A percentile compares a stretch with the other conserved stretches of the same genome.
These are phyloP conservation scores for Hirtodrosophila trivittata DNA, from an alignment of 2,888 invertebrate genomes.

Conservation along the genomic window DNA sequence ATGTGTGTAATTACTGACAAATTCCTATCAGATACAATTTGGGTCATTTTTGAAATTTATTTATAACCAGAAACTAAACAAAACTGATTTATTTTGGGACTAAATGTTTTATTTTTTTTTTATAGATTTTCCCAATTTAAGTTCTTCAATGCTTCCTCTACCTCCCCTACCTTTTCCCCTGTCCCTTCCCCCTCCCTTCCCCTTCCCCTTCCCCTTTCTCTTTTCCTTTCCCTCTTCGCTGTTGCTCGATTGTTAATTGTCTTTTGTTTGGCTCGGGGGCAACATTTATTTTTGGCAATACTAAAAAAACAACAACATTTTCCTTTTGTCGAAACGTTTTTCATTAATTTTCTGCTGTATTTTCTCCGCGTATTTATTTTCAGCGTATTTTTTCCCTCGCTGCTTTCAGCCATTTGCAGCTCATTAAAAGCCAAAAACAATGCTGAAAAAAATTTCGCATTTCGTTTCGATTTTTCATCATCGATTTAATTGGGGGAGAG, in stretches of 20 bases:
- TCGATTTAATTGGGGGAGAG: constrained; percentile 39
- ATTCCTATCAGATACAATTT: constrained; percentile 8
- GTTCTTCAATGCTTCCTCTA: constrained; percentile 12
- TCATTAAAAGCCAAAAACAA: constrained; percentile 51
- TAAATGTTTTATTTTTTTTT: constrained; percentile 11
- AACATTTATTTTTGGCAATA: constrained; percentile 20
- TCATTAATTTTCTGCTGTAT: constrained; percentile 48
- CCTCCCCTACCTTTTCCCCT: background rate
- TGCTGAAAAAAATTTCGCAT: constrained; percentile 9
- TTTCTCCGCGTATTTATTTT: constrained; percentile 30
- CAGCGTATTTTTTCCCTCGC: constrained; percentile 20
- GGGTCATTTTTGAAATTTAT: constrained; percentile 13
- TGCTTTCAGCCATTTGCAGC: constrained; percentile 46
- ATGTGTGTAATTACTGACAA: constrained; percentile 18
- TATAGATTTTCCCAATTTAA: constrained; percentile 26
- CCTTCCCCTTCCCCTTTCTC: background rate
- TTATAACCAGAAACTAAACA: constrained; percentile 12
- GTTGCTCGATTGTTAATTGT: constrained; percentile 18
- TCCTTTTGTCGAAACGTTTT: constrained; percentile 8
- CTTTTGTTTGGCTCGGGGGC: constrained; percentile 17
- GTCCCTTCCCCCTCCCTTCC: background rate
- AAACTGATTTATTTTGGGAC: constrained; percentile 20
- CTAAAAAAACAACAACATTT: background rate
- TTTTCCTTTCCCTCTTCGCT: too few species aligned
- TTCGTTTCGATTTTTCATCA: constrained; percentile 45